Evolutionary conservation across 1,140 invertebrate genomes (phyloP).

Genomic region (Diabrotica undecimpunctata): DNA sequence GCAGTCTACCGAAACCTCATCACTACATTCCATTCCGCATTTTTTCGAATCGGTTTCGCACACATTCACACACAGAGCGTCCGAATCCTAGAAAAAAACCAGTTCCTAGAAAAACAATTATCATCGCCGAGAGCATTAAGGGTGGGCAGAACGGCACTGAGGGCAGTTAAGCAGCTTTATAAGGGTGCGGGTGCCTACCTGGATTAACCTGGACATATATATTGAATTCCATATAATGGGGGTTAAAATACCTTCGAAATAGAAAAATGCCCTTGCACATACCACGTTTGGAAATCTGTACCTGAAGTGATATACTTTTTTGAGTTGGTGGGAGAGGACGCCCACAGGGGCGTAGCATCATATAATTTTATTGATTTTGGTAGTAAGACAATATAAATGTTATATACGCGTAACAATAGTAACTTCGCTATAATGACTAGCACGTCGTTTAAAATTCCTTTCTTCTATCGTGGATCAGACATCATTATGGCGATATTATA

Average conservation of each 20-base stretch:
- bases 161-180: neutral
- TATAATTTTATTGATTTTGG: neutral
- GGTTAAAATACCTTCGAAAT: slow-evolving; percentile 15
- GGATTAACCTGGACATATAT: slow-evolving; percentile 5
- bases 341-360: slow-evolving; percentile 5
- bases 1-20: too few species aligned
- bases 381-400: neutral
- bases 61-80: too few species aligned
- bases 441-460: too few species aligned
- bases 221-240: slow-evolving; percentile 13
- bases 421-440: neutral
- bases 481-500: neutral
- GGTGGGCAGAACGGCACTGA: neutral
- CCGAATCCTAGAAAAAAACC: slow-evolving; percentile 3
- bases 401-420: neutral
- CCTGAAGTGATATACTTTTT: slow-evolving; percentile 4
- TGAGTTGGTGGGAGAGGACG: neutral
- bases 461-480: neutral
- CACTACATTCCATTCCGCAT: too few species aligned
- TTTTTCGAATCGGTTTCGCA: too few species aligned
- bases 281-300: slow-evolving; percentile 16
- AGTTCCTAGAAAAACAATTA: slow-evolving; percentile 15
- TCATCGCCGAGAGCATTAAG: neutral
- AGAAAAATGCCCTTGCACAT: slow-evolving; percentile 12
- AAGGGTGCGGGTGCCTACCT: neutral